These are phyloP conservation scores for Plagiodera versicolora DNA, from an alignment of 2,888 invertebrate genomes.

Conservation along the genomic window DNA sequence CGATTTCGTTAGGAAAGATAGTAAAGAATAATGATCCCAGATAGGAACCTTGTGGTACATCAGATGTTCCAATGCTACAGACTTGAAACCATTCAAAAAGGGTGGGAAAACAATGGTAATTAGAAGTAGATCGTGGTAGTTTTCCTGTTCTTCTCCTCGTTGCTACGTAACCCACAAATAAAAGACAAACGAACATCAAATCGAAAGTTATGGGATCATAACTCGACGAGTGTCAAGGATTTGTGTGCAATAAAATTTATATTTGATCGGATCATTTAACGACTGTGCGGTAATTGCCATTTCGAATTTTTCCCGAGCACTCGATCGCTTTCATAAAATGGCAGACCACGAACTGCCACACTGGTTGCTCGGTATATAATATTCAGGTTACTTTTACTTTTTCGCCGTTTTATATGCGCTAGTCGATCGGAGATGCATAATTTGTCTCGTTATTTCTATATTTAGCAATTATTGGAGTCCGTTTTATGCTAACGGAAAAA, in stretches of 20 bases:
- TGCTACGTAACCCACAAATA: not conserved
- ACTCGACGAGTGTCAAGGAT: constrained; percentile 9
- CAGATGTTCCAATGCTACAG: too few relatives aligned
- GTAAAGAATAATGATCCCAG: too few relatives aligned
- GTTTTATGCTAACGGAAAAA: not conserved
- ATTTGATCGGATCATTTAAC: constrained; percentile 8
- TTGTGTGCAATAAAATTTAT: constrained; percentile 11
- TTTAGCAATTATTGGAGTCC: not conserved
- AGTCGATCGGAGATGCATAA: not conserved
- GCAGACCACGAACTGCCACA: not conserved
- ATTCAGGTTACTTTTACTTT: constrained; percentile 1
- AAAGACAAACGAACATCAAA: constrained; percentile 7
- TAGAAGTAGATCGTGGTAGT: not conserved
- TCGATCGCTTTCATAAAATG: constrained; percentile 2
- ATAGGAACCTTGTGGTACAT: too few relatives aligned
- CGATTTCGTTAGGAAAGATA: too few relatives aligned
- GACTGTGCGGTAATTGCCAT: constrained; percentile 3
- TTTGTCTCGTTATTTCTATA: constrained; percentile 1
- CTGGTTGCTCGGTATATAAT: not conserved
- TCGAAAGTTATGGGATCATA: constrained; percentile 12
- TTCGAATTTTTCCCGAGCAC: constrained; percentile 4
- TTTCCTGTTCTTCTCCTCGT: not conserved
- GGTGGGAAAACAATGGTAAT: too few relatives aligned
- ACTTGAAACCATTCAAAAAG: too few relatives aligned
- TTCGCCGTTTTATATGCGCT: not conserved